Conservation (phyloP, 2,888 invertebrate genomes). For the Arge pagana region DNA sequence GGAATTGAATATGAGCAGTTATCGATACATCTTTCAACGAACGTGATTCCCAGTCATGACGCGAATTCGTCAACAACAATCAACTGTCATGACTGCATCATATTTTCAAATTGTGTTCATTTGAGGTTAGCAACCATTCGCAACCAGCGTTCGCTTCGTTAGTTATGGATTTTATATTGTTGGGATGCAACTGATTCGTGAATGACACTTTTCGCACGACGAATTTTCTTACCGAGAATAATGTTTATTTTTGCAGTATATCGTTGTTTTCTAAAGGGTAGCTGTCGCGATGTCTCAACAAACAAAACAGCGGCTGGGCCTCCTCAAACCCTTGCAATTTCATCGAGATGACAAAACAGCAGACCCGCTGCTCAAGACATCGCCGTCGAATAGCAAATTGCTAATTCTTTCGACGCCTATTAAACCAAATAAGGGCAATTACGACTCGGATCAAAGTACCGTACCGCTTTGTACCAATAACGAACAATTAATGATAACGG, state of each 20-base stretch:
- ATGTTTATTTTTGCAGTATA: constrained; percentile 8
- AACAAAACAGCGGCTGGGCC: neutral
- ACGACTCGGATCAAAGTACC: constrained; percentile 18
- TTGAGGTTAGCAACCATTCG: constrained; percentile 8
- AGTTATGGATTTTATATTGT: no score
- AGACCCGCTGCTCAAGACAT: constrained; percentile 3
- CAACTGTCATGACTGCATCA: neutral
- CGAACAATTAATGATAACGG: constrained; percentile 9
- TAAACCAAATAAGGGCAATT: constrained; percentile 19
- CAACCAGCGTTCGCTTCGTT: no score
- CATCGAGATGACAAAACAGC: constrained; percentile 4
- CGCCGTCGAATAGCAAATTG: constrained; percentile 13
- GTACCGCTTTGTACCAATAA: constrained; percentile 21
- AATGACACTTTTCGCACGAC: neutral
- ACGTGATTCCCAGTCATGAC: no score
- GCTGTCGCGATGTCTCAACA: constrained; percentile 17
- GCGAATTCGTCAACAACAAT: no score
- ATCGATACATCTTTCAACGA: no score
- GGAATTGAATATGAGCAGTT: no score
- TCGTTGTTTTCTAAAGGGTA: neutral
- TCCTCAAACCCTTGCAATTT: constrained; percentile 12
- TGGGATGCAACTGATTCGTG: no score
- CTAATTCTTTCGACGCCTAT: constrained; percentile 21
- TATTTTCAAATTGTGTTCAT: neutral
- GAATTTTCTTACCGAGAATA: neutral